Evolutionary conservation across 2,888 invertebrate genomes (phyloP).

Genomic region (Tetropium fuscum): DNA sequence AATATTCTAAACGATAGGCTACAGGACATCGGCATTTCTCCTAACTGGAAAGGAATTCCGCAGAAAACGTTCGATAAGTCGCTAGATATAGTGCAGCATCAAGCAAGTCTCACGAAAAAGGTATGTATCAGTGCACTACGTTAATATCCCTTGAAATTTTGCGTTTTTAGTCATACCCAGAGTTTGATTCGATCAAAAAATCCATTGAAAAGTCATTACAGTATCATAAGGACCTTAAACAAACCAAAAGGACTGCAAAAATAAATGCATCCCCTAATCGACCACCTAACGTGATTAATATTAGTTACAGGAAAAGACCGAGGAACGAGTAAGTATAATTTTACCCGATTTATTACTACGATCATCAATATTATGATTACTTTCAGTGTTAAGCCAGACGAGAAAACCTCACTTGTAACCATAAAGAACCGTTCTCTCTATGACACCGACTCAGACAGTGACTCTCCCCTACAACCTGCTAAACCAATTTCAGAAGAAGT

Average conservation of each 20-base stretch:
- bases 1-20: constrained; percentile 54
- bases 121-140: constrained; percentile 58
- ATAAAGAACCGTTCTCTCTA: constrained; percentile 52
- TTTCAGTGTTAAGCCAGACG: constrained; percentile 24
- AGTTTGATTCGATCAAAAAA: constrained; percentile 33
- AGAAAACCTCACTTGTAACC: constrained; percentile 28
- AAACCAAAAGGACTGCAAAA: neutral
- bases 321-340: no score
- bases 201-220: constrained; percentile 34
- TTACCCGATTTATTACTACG: neutral
- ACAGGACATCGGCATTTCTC: constrained; percentile 73
- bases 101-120: constrained; percentile 71
- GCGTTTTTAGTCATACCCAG: constrained; percentile 27
- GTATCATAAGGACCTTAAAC: constrained; percentile 9
- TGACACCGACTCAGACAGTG: constrained; percentile 52
- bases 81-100: constrained; percentile 70
- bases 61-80: constrained; percentile 70
- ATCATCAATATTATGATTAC: constrained; percentile 1
- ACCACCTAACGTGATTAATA: constrained; percentile 27
- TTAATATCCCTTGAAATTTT: neutral
- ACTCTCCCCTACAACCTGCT: constrained; percentile 18
- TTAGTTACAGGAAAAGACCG: constrained; percentile 29
- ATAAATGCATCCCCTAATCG: neutral
- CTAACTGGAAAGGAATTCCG: constrained; percentile 72
- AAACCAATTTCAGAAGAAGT: constrained; percentile 29